Conservation (phyloP, 2,888 invertebrate species). For the Ectemnius cavifrons region DNA sequence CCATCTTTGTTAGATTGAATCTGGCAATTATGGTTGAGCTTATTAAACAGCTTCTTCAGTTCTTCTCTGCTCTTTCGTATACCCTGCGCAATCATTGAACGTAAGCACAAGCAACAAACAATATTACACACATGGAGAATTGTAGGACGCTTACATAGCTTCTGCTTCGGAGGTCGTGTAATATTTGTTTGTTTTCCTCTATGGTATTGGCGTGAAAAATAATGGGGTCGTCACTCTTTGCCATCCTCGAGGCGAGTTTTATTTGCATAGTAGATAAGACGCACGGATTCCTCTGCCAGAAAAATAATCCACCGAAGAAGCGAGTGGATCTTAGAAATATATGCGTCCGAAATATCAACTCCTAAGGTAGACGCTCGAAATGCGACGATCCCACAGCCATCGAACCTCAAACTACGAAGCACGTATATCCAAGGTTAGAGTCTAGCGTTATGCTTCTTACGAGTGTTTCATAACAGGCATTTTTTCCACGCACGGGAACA, state of each 20-base stretch:
- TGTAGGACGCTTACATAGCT: constrained; percentile 54
- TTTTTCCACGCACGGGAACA: constrained; percentile 14
- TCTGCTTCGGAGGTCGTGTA: constrained; percentile 55
- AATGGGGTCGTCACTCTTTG: constrained; percentile 48
- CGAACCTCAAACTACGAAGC: neutral
- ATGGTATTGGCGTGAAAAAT: constrained; percentile 56
- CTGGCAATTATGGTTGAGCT: constrained; percentile 62
- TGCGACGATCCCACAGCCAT: constrained; percentile 3
- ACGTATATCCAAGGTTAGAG: too few species aligned
- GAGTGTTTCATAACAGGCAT: constrained; percentile 23
- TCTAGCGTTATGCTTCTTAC: neutral
- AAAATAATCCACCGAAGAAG: constrained; percentile 16
- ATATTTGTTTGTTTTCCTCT: constrained; percentile 59
- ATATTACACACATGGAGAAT: neutral
- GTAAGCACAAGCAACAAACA: too few species aligned
- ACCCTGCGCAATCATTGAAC: constrained; percentile 46
- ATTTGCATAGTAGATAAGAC: constrained; percentile 36
- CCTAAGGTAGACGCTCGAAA: neutral
- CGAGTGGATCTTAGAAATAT: constrained; percentile 9
- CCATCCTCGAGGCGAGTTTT: constrained; percentile 60
- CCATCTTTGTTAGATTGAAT: constrained; percentile 37
- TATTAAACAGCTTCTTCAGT: constrained; percentile 61
- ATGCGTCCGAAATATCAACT: constrained; percentile 23
- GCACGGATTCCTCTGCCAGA: neutral
- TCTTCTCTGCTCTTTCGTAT: constrained; percentile 58